Evolutionary conservation across 2,888 invertebrate genomes (phyloP), one percentile per base, ranked within the genome.

Genomic region (Steinernema hermaphroditum): DNA sequence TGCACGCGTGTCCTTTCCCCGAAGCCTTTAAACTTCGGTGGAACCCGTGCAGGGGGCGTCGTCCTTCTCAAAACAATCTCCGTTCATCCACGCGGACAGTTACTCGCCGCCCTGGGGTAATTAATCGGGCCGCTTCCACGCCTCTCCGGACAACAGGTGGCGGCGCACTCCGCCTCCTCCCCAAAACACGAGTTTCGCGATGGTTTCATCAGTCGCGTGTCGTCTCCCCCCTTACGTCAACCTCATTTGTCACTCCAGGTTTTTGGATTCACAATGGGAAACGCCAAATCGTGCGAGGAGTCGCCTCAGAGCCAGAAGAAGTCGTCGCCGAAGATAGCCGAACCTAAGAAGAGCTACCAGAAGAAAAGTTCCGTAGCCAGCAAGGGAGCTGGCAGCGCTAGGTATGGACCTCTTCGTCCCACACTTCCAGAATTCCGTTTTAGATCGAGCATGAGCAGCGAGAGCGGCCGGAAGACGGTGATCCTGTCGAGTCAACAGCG

Each of bases 401-500:
- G 72, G 72, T 72, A 24, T 46, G 43, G n/a, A 22, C 29, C 29
- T 71, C n/a, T n/a, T n/a, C n/a, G n/a, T n/a, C n/a, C n/a, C n/a
- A n/a, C n/a, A n/a, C n/a, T n/a, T n/a, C n/a, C n/a, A 44, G 29
- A 1, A 9, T 8, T 70, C n/a, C n/a, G 37, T 46, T 76, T 68
- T 43, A 75, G 54, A 32, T 57, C 57, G 8, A 75, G 75, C 54
- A 72, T 72, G 72, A 74, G 68, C 57, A 69, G 77, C 14, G 78
- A 77, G 62, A 54, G 54, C 54, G 54, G 54, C 14, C 54, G 54
- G 6, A 54, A 54, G 16, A 24, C 54, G 54, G 80, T 80, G n/a
- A 43, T 81, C 8, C 73, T 82, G 24, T 76, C 76, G 2, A 69
- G 72, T 1, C 76, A 72, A 24, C 83, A 83, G 44, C 70, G 81